phyloP scores from a whole-genome alignment of 92 coral and sea anemone species.

The Epizoanthus fatuus region DNA sequence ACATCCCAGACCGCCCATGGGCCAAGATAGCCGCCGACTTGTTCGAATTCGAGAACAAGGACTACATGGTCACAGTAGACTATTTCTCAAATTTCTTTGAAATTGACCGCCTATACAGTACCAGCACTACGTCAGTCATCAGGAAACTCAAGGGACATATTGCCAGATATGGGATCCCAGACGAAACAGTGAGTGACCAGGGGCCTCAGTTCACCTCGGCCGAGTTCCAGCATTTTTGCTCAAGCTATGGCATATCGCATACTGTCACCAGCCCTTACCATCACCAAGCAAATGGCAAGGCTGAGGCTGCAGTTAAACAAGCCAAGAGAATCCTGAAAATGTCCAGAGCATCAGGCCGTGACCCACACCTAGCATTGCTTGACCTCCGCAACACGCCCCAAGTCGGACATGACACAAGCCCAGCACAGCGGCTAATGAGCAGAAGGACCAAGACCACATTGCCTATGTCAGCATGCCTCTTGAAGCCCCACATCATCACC shows the following conservation, averaged over 20 bases:
- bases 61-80: constrained; percentile 60
- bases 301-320: constrained; percentile 54
- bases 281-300: constrained; percentile 27
- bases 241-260: neutral
- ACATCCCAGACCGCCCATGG: constrained; percentile 47
- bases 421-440: constrained; percentile 53
- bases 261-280: too few relatives aligned
- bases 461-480: neutral
- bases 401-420: constrained; percentile 45
- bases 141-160: neutral
- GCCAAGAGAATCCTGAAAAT: constrained; percentile 43
- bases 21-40: neutral
- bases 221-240: neutral
- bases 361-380: too few relatives aligned
- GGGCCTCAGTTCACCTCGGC: neutral
- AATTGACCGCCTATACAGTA: constrained; percentile 33
- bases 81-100: constrained; percentile 7
- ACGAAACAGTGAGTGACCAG: constrained; percentile 5
- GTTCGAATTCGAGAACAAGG: constrained; percentile 44
- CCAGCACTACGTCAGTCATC: constrained; percentile 30
- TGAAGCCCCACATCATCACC: neutral
- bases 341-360: constrained; percentile 13
- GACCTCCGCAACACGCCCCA: constrained; percentile 42
- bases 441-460: constrained; percentile 38
- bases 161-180: constrained; percentile 60